Percentiles rank a stretch among this genome's conserved stretches.
Evolutionary conservation across 1,140 invertebrate species (phyloP).

Genomic region (Calliopsis andreniformis): DNA sequence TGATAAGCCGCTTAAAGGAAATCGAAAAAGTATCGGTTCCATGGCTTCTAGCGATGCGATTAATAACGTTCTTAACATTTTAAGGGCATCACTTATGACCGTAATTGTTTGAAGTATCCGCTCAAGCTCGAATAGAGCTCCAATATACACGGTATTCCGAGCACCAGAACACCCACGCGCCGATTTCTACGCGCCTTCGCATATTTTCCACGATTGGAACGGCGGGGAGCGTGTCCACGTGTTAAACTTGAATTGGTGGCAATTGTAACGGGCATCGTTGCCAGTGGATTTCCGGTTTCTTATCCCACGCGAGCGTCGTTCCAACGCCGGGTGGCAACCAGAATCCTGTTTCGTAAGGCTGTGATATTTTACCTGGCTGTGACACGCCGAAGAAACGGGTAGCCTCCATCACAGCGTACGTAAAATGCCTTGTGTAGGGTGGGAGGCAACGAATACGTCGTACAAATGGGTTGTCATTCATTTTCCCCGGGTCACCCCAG

Average conservation of each 20-base stretch:
- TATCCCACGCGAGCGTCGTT: conserved; percentile 69
- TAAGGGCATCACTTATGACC: conserved; percentile 3
- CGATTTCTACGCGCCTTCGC: conserved; percentile 38
- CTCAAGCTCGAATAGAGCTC: no score
- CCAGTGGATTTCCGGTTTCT: conserved; percentile 72
- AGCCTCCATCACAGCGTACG: conserved; percentile 30
- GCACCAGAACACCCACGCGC: conserved; percentile 18
- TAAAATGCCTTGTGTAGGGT: conserved; percentile 14
- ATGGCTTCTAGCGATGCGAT: neutral
- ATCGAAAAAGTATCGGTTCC: conserved; percentile 28
- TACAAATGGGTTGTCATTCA: conserved; percentile 76
- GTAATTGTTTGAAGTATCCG: conserved; percentile 6
- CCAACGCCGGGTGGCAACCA: conserved; percentile 59
- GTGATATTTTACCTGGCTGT: conserved; percentile 72
- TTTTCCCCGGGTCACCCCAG: conserved; percentile 65
- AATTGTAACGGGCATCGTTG: conserved; percentile 60
- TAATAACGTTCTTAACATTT: conserved; percentile 19
- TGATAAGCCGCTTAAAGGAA: conserved; percentile 27
- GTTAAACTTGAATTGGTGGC: conserved; percentile 51
- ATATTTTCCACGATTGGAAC: conserved; percentile 8
- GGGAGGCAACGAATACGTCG: conserved; percentile 49
- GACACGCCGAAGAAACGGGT: conserved; percentile 45
- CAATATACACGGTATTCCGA: no score
- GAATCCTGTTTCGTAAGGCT: conserved; percentile 61
- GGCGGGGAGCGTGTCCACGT: conserved; percentile 31